phyloP scores from a whole-genome alignment of 1,140 invertebrate genomes.

The Ectropis grisescens region DNA sequence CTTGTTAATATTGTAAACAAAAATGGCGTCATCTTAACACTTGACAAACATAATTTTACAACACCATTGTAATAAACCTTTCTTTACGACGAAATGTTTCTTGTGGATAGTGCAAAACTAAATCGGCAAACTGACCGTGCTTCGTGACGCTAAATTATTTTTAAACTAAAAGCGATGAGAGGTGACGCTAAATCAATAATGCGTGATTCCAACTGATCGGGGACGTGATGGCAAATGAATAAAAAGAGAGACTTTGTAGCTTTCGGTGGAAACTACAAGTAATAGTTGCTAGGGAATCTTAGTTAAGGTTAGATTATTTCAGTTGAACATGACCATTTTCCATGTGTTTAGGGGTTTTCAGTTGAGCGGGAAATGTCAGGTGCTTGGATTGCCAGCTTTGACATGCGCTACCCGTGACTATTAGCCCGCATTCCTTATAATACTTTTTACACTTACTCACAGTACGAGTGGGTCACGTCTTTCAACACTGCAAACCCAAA shows the following conservation, averaged over 20 bases:
- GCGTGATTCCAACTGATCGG: conserved; percentile 32
- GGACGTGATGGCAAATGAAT: conserved; percentile 1
- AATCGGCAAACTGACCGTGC: conserved; percentile 15
- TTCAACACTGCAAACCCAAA: conserved; percentile 67
- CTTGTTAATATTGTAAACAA: conserved; percentile 26
- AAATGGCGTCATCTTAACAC: conserved; percentile 21
- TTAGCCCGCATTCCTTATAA: conserved; percentile 54
- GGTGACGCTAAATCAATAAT: conserved; percentile 44
- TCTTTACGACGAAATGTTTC: conserved; percentile 15
- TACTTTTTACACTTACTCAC: conserved; percentile 56
- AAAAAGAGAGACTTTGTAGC: no score
- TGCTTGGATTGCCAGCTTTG: conserved; percentile 49
- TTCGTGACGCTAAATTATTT: conserved; percentile 20
- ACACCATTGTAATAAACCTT: not conserved
- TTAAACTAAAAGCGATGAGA: conserved; percentile 48
- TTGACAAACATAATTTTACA: not conserved
- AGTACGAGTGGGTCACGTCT: conserved; percentile 54
- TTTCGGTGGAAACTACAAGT: no score
- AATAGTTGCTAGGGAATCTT: no score
- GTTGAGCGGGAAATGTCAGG: conserved; percentile 48
- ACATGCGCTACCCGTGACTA: conserved; percentile 61
- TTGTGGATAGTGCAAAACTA: conserved; percentile 25
- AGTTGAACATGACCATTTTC: no score
- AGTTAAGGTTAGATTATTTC: no score
- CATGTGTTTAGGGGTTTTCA: no score